phyloP scores from a whole-genome alignment of 1,140 invertebrate species.

The Trichonephila inaurata region DNA sequence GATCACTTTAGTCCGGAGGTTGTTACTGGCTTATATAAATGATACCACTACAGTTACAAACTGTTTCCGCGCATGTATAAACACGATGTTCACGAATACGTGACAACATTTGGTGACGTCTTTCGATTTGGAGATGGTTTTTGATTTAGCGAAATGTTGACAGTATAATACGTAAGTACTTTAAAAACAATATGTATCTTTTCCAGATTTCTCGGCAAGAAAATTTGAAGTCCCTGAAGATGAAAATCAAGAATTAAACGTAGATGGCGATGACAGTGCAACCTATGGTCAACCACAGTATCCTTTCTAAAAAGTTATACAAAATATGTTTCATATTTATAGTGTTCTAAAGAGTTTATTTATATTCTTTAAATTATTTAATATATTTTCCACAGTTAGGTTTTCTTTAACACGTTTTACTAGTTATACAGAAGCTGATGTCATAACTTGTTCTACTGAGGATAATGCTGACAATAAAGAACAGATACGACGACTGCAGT shows the following conservation, averaged over 20 bases:
- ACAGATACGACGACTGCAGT: constrained; percentile 53
- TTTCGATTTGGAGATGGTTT: too few relatives aligned
- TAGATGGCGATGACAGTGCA: constrained; percentile 88
- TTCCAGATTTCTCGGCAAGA: constrained; percentile 34
- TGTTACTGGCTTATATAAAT: too few relatives aligned
- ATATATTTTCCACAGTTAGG: not conserved
- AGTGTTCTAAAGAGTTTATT: too few relatives aligned
- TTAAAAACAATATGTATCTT: not conserved
- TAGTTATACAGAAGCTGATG: constrained; percentile 75
- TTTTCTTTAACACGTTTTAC: not conserved
- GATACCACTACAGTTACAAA: too few relatives aligned
- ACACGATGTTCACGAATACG: too few relatives aligned
- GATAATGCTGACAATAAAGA: constrained; percentile 73
- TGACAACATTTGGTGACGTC: too few relatives aligned
- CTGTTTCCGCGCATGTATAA: too few relatives aligned
- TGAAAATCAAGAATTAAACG: constrained; percentile 90
- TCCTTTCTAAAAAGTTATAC: constrained; percentile 50
- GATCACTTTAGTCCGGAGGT: too few relatives aligned
- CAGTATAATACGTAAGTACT: too few relatives aligned
- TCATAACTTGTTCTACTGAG: constrained; percentile 71
- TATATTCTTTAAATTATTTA: too few relatives aligned
- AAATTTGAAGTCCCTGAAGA: constrained; percentile 82
- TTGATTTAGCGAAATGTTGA: too few relatives aligned
- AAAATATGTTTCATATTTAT: not conserved
- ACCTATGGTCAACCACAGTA: constrained; percentile 91